Conservation (phyloP, 2,888 invertebrate genomes). For the Microctonus hyperodae region DNA sequence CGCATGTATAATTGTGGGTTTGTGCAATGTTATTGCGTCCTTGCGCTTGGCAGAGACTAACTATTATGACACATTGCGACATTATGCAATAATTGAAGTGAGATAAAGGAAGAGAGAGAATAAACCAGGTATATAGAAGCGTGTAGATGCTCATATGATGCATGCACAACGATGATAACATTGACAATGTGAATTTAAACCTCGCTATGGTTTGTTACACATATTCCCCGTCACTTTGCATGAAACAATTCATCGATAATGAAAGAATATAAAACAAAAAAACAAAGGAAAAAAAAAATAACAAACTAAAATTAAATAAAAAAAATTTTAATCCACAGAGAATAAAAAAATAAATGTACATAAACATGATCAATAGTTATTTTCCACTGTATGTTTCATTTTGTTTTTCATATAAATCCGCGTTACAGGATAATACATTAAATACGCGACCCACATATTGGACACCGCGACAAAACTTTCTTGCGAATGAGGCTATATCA, state of each 20-base stretch:
- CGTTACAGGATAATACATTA: constrained; percentile 29
- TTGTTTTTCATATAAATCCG: constrained; percentile 19
- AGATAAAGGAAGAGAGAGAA: background rate
- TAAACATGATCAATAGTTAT: background rate
- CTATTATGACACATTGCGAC: constrained; percentile 19
- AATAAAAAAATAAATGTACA: background rate
- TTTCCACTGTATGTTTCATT: background rate
- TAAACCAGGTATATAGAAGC: background rate
- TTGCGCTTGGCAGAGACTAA: constrained; percentile 23
- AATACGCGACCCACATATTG: constrained; percentile 25
- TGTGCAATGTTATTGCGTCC: constrained; percentile 12
- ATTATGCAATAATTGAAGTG: constrained; percentile 27
- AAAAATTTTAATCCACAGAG: too few relatives aligned
- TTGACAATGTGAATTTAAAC: constrained; percentile 20
- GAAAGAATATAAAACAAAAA: constrained; percentile 1
- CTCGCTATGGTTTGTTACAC: constrained; percentile 1
- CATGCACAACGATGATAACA: constrained; percentile 23
- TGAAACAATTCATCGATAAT: background rate
- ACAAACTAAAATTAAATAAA: too few relatives aligned
- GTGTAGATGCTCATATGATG: constrained; percentile 13
- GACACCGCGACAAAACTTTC: background rate
- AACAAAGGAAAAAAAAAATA: background rate
- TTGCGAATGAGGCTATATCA: background rate
- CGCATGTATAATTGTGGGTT: constrained; percentile 14
- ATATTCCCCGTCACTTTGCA: background rate